Percentiles rank a stretch among this genome's conserved stretches.
phyloP scores from a whole-genome alignment of 2,797 vertebrate species.

The Siniperca obscura region DNA sequence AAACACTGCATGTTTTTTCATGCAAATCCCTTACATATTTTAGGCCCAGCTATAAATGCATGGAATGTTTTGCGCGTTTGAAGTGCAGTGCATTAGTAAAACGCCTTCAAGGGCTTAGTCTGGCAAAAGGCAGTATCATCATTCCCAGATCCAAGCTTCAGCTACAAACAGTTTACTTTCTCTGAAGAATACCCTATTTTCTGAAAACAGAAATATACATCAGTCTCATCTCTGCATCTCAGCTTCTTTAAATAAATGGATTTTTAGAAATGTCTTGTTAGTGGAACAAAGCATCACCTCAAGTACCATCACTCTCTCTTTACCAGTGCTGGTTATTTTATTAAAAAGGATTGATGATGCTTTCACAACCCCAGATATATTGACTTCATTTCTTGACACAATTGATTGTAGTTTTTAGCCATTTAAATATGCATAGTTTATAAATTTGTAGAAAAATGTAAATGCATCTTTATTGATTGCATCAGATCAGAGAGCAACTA shows the following conservation, averaged over 20 bases:
- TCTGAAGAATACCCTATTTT: conserved; percentile 64
- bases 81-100: conserved; percentile 75
- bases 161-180: conserved; percentile 72
- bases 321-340: not conserved
- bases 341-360: conserved; percentile 9
- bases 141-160: conserved; percentile 65
- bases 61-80: conserved; percentile 69
- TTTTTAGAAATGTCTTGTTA: conserved; percentile 24
- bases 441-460: not conserved
- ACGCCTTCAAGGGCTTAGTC: conserved; percentile 75
- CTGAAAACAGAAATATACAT: conserved; percentile 43
- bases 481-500: not conserved
- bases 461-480: not conserved
- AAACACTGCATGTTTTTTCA: conserved; percentile 64
- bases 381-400: not conserved
- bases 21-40: conserved; percentile 79
- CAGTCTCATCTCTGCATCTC: conserved; percentile 28
- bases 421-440: conserved; percentile 1
- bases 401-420: not conserved
- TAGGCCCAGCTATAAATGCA: conserved; percentile 69
- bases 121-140: conserved; percentile 70
- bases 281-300: not conserved
- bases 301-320: not conserved
- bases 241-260: conserved; percentile 18
- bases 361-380: not conserved